Conservation (phyloP, 2,888 invertebrate species). For the Stegana nigrithorax region DNA sequence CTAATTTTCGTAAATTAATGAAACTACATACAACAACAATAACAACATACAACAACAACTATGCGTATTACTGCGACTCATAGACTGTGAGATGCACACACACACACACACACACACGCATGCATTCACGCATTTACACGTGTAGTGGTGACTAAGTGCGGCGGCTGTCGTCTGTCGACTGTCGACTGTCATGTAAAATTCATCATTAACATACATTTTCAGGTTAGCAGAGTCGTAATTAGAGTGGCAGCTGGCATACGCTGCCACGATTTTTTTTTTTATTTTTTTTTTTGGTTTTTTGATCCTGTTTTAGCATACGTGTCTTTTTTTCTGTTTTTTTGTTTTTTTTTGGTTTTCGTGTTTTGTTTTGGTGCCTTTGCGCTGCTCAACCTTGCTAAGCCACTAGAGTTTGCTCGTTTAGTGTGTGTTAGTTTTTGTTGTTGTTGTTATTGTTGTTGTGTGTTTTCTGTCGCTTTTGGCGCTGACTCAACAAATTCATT, state of each 20-base stretch:
- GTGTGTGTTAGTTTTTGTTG: background rate
- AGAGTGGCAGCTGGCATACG: slow-evolving; percentile 11
- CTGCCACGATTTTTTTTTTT: too few relatives aligned
- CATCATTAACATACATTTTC: slow-evolving; percentile 25
- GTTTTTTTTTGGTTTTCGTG: background rate
- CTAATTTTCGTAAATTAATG: slow-evolving; percentile 19
- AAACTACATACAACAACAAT: slow-evolving; percentile 5
- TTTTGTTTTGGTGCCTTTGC: too few relatives aligned
- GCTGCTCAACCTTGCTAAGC: too few relatives aligned
- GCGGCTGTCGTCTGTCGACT: background rate
- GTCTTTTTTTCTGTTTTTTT: background rate
- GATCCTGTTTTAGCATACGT: too few relatives aligned
- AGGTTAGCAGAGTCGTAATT: slow-evolving; percentile 10
- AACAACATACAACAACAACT: too few relatives aligned
- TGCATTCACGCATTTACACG: background rate
- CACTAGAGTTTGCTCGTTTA: too few relatives aligned
- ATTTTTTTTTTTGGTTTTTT: background rate
- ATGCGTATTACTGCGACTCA: background rate
- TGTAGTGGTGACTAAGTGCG: background rate
- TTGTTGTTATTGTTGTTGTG: background rate
- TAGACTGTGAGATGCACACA: too few relatives aligned
- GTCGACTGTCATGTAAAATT: slow-evolving; percentile 23
- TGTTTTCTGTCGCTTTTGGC: slow-evolving; percentile 6
- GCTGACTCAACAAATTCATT: slow-evolving; percentile 21
- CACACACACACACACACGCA: too few relatives aligned